Base-by-base conservation (phyloP, 2,797 vertebrate genomes). In the Clarias fuscus region DNA sequence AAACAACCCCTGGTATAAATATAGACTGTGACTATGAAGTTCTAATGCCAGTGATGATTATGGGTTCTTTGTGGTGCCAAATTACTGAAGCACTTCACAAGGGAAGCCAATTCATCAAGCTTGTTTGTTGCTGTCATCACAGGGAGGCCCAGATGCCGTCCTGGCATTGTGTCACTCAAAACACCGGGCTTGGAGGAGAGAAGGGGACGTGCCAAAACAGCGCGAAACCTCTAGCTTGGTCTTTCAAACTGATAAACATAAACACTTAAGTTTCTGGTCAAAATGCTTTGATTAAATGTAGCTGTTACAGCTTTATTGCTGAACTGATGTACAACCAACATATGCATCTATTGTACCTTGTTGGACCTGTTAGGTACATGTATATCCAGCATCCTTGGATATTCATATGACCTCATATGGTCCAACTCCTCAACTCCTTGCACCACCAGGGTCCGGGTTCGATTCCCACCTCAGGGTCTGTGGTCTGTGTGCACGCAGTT, bases 81-180 rank as follows among this genome's bases (percentile, higher is more conserved):
- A 86, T 87, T 88, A 85, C 80, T 30, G 59, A 88, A 86, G 84
- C 85, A 82, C 85, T 85, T 88, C 82, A 58, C 85, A 86, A 64
- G 85, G 88, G 87, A 89, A 90, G 83, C 86, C 76, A 85, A 85
- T 89, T 90, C 84, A 84, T 89, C 89, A 88, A 87, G 85, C 86
- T 89, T 90, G 88, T 86, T 86, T 89, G 86, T 88, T 75, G 86
- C 87, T 87, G 89, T 90, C 87, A 86, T 85, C 89, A 88, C 80
- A 84, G 84, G 87, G 85, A 84, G 85, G 84, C 72, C 80, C 89
- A 91, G 90, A 89, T 89, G 85, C 82, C 77, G 11, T 85, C 58
- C 80, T 78, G 80, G 72, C 76, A 40, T 71, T 18, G 27, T 86
- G 86, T 88, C 89, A 87, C 72, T 88, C 84, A 77, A 64, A 82